Evolutionary conservation across 2,888 invertebrate genomes (phyloP), one percentile per base, ranked within the genome.

Genomic region (Euphydryas editha): DNA sequence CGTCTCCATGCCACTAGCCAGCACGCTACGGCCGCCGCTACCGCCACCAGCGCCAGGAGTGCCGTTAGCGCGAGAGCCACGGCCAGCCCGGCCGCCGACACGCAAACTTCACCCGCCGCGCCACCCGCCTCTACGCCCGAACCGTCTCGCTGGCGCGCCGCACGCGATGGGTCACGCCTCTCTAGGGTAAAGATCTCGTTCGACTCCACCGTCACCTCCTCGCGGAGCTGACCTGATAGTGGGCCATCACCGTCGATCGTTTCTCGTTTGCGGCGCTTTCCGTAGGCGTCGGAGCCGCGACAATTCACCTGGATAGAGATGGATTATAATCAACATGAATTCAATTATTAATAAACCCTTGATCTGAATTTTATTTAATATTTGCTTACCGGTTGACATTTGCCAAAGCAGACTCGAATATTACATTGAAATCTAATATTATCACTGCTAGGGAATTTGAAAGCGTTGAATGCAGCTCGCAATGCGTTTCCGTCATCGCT

Each of bases 341-440:
- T 21, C 17, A 30, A 20, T 10, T 13, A 1, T 20, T 39, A 4
- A 15, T 42, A 17, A 18, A 42, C 1, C 10, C 18, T 13, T 13
- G 21, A 30, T 11, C 11, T 15, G 6, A 17, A 54, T 30, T 44
- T 15, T 1, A 1, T 20, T 21, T 13, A 18, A 39, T 44, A n/a
- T 44, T n/a, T 24, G 18, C 95, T 94, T 91, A 96, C 98, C 77
- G 98, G 98, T 93, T 98, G 98, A 85, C 98, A 98, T 90, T 96
- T 97, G 84, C 98, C 98, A 82, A 98, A 98, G 94, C 98, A 98
- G 11, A 98, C 98, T 69, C 98, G 94, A 78, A 98, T 98, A 85
- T 98, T 98, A 86, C 98, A 98, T 87, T 98, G 98, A 96, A 98
- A 98, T 87, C 97, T 93, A 78, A 98, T 97, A 81, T 97, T 98